Percentiles rank a stretch among this genome's conserved stretches.
Evolutionary conservation across 2,113 vertebrate species (phyloP).

Genomic region (Chlamydotis undulata): DNA sequence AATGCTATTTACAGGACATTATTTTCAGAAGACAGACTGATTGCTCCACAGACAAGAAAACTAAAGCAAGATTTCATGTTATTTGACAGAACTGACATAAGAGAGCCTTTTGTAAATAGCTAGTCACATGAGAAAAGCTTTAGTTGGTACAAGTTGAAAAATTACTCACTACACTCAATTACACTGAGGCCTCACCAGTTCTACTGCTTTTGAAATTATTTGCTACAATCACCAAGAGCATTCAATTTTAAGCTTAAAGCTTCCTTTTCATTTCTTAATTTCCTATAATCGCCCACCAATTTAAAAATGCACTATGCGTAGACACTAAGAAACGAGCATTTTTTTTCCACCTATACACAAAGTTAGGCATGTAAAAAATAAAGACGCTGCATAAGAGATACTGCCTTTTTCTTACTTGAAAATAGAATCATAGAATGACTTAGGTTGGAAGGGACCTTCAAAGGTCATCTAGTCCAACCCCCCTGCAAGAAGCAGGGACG

Average conservation of each 20-base stretch:
- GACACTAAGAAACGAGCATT: not conserved
- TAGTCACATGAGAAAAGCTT: not conserved
- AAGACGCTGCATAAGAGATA: not conserved
- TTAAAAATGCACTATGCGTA: not conserved
- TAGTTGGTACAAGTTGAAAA: not conserved
- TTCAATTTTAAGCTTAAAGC: not conserved
- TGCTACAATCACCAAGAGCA: not conserved
- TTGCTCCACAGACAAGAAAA: not conserved
- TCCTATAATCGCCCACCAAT: not conserved
- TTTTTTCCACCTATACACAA: not conserved
- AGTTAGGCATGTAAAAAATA: not conserved
- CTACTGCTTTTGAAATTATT: not conserved
- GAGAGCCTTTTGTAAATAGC: not conserved
- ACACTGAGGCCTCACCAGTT: not conserved
- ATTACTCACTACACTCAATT: not conserved
- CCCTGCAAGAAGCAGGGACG: no score
- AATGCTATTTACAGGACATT: not conserved
- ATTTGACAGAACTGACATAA: not conserved
- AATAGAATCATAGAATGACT: not conserved
- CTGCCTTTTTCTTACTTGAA: not conserved
- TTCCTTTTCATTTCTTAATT: not conserved
- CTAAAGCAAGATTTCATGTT: not conserved
- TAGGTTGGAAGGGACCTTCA: no score
- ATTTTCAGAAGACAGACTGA: not conserved
- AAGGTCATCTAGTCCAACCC: no score